These are phyloP conservation scores for Microchrysa polita DNA, from an alignment of 2,888 invertebrate genomes.

Conservation along the genomic window DNA sequence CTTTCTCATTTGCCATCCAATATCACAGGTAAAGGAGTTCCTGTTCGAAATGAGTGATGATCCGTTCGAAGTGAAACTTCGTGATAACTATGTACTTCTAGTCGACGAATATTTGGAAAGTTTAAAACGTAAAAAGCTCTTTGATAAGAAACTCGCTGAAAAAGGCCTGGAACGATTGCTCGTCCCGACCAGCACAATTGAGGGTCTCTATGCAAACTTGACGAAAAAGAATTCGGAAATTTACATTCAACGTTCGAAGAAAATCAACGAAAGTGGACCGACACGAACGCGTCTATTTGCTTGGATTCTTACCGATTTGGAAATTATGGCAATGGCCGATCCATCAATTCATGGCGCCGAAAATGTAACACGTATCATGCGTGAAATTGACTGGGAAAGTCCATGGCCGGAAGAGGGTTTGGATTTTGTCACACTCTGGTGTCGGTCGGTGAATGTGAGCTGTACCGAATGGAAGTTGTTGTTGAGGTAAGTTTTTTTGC, in stretches of 20 bases:
- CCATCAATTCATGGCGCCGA: constrained; percentile 83
- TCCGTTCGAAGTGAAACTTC: constrained; percentile 95
- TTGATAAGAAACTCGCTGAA: constrained; percentile 88
- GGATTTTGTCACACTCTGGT: constrained; percentile 93
- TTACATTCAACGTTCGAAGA: constrained; percentile 89
- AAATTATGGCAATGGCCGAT: constrained; percentile 82
- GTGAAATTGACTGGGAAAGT: constrained; percentile 86
- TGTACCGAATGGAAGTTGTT: constrained; percentile 88
- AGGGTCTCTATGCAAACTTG: constrained; percentile 87
- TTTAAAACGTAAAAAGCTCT: constrained; percentile 85
- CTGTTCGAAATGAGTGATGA: constrained; percentile 95
- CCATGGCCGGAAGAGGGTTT: constrained; percentile 92
- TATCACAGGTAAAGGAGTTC: constrained; percentile 84
- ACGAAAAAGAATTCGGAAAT: constrained; percentile 93
- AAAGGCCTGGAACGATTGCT: constrained; percentile 81
- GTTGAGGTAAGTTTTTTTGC: constrained; percentile 68
- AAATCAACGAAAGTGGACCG: constrained; percentile 68
- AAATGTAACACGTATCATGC: constrained; percentile 76
- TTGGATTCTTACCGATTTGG: constrained; percentile 80
- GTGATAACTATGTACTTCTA: constrained; percentile 93
- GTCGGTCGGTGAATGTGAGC: constrained; percentile 83
- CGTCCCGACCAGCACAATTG: constrained; percentile 85
- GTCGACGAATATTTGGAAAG: constrained; percentile 97
- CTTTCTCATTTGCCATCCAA: too few relatives aligned
- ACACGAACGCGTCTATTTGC: constrained; percentile 82